These are phyloP conservation scores for Tenebrio molitor DNA, from an alignment of 1,140 invertebrate genomes.

Conservation along the genomic window DNA sequence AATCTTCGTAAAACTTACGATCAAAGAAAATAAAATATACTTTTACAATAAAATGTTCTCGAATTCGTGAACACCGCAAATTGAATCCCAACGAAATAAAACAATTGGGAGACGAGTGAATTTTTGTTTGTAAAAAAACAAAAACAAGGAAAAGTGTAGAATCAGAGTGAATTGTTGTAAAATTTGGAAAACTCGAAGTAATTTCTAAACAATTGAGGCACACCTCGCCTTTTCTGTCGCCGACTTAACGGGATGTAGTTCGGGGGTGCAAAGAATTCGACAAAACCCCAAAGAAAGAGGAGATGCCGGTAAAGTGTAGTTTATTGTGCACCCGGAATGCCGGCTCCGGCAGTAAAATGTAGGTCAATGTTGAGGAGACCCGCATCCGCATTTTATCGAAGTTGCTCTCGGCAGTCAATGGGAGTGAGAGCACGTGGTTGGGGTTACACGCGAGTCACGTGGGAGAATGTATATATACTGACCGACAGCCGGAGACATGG, in stretches of 20 bases:
- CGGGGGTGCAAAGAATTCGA: conserved; percentile 16
- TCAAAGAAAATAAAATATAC: neutral
- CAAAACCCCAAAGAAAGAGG: conserved; percentile 7
- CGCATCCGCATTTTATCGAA: conserved; percentile 67
- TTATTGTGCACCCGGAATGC: conserved; percentile 65
- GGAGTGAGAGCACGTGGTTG: conserved; percentile 52
- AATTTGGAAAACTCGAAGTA: neutral
- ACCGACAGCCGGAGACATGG: conserved; percentile 97
- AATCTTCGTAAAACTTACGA: neutral
- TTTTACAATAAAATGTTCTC: neutral
- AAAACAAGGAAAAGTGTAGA: too few relatives aligned
- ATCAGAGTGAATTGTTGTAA: too few relatives aligned
- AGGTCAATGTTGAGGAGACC: conserved; percentile 74
- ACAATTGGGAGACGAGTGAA: too few relatives aligned
- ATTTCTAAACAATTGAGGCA: too few relatives aligned
- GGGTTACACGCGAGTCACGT: conserved; percentile 49
- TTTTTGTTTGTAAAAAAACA: too few relatives aligned
- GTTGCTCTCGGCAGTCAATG: conserved; percentile 66
- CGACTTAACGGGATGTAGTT: neutral
- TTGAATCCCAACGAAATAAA: too few relatives aligned
- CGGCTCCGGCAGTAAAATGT: conserved; percentile 68
- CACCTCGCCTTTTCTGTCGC: too few relatives aligned
- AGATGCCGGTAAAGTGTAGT: conserved; percentile 31
- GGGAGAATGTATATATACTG: conserved; percentile 67
- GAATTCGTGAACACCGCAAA: too few relatives aligned